Base-by-base conservation (phyloP, 2,888 invertebrate species). In the Morpho helenor region DNA sequence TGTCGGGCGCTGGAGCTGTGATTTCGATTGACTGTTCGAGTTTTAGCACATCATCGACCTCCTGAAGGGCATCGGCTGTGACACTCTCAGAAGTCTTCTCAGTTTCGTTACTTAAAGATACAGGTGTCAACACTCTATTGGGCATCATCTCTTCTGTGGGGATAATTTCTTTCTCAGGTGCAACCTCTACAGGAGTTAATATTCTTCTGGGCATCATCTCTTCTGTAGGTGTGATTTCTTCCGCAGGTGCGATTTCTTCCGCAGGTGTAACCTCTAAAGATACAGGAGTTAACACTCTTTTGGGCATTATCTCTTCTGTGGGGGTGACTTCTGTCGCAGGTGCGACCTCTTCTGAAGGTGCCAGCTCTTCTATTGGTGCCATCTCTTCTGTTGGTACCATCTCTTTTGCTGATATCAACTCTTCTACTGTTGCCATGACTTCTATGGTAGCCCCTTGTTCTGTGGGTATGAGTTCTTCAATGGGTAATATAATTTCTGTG, bases 1-100 rank as follows among this genome's bases (percentile, higher is more conserved):
- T 74, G 64, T 88, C 87, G 56, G 89, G 87, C 9, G 87, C 75
- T 58, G 88, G 86, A 7, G 83, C 75, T 63, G 79, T 78, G 31
- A 74, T 82, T 53, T 72, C 66, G 31, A 62, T 60, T 5, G 56
- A n/a, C 10, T 54, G 59, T 52, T 63, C 62, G 42, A 63, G 47
- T 45, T 64, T 57, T 49, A 61, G 55, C 42, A 54, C 49, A 16
- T 59, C 61, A 22, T 45, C 48, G 10, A 54, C 56, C 52, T 67
- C 57, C 41, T 47, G 43, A 31, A 31, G 31, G 31, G 31, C 31
- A 31, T 31, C 31, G 31, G 31, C 31, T 5, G 31, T 31, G 4
- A 31, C 31, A 31, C 31, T 31, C 31, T 31, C 31, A 31, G 31
- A 31, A 31, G 31, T 31, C 4, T 31, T 31, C 31, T 31, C 31